Evolutionary conservation across 2,113 vertebrate genomes (phyloP), one percentile per base, ranked within the genome.

Genomic region (Tonatia bakeri): DNA sequence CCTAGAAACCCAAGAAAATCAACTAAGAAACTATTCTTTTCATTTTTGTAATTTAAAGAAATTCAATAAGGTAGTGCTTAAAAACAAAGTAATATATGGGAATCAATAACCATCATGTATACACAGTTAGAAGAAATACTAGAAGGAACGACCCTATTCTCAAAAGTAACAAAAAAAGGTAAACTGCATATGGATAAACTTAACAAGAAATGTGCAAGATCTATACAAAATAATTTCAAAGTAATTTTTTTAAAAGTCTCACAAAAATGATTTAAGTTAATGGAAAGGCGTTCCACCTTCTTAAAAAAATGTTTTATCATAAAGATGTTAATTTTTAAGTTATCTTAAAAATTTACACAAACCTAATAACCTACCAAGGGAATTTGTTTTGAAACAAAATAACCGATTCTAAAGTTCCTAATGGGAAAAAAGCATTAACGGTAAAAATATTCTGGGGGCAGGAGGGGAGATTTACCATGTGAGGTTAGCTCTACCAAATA

Each of bases 1-100:
- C 47, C 43, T 87, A 84, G 15, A 91, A 96, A 61, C 4, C 59
- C 36, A 95, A 67, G 16, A 79, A 97, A 93, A 90, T 73, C 52
- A 86, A 86, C 54, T 86, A 61, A 86, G 83, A 83, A 90, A 70
- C n/a, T 93, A 67, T 54, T 67, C 28, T 79, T 16, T 33, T 38
- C 36, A 2, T 61, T 59, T 26, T 59, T 59, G 43, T 16, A 69
- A 86, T 15, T 59, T 59, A 91, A 59, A 91, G 59, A 75, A 82
- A 95, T 82, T 81, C 26, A 85, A 50, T 81, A 90, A 73, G 5
- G 43, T 52, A 82, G n/a, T 61, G 3, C 40, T 86, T 72, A 65
- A 88, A 90, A 87, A 84, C 56, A 26, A 75, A 47, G 47, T 59
- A 82, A 92, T 79, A 72, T 52, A 59, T 36, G 26, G 36, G 77